Conservation (phyloP, 2,113 vertebrate species). For the Dinomys branickii region DNA sequence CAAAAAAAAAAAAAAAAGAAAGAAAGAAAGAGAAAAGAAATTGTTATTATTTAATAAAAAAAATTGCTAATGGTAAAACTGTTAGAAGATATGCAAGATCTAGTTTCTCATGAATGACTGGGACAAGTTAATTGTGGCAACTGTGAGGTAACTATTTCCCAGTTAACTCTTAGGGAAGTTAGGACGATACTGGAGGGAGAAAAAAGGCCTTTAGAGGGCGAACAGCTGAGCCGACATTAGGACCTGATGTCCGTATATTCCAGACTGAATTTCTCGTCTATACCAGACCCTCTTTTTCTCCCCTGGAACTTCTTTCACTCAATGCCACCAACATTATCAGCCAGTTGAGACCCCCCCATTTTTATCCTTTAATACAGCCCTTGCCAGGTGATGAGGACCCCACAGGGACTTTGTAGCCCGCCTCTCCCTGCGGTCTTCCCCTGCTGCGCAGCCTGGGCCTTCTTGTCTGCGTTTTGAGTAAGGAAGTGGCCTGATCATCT, state of each 20-base stretch:
- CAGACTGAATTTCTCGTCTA: not conserved
- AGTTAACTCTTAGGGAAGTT: not conserved
- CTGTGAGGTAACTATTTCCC: not conserved
- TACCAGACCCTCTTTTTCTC: not conserved
- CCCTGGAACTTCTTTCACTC: not conserved
- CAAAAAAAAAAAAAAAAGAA: too few relatives aligned
- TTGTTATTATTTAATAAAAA: not conserved
- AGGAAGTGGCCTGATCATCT: not conserved
- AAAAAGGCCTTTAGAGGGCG: not conserved
- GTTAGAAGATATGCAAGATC: not conserved
- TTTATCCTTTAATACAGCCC: not conserved
- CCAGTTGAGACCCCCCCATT: not conserved
- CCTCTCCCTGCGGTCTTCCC: too few relatives aligned
- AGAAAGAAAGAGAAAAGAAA: too few relatives aligned
- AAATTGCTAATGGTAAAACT: not conserved
- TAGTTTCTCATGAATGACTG: not conserved
- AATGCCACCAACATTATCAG: not conserved
- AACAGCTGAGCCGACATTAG: not conserved
- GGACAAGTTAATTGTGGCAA: not conserved
- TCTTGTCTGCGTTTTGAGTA: not conserved
- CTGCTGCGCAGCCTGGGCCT: not conserved
- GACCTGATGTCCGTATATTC: not conserved
- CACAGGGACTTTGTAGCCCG: not conserved
- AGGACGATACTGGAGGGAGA: not conserved
- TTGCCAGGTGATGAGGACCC: not conserved